Percentiles rank a stretch among this genome's conserved stretches.
Evolutionary conservation across 2,888 invertebrate species (phyloP).

Genomic region (Ectemnius continuus): DNA sequence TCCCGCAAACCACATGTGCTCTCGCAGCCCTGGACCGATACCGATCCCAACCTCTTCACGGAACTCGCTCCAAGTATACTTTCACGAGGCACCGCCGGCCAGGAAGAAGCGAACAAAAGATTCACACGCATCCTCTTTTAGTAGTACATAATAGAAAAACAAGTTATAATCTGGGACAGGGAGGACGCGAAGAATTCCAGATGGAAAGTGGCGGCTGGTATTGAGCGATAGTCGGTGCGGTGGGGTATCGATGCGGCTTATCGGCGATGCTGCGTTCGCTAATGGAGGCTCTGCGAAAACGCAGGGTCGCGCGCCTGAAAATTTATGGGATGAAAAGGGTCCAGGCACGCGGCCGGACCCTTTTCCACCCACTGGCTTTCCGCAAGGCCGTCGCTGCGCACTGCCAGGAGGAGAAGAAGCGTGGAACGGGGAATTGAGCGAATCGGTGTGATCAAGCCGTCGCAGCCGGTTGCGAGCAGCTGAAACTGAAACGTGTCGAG

Average conservation of each 20-base stretch:
- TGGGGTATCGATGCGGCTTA: constrained; percentile 70
- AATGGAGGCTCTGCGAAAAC: constrained; percentile 62
- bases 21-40: constrained; percentile 11
- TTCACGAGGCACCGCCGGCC: background rate
- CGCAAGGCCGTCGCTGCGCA: constrained; percentile 2
- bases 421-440: constrained; percentile 4
- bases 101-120: background rate
- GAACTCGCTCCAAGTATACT: background rate
- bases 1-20: constrained; percentile 23
- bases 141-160: too few relatives aligned
- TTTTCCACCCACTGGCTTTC: constrained; percentile 27
- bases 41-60: background rate
- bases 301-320: constrained; percentile 55
- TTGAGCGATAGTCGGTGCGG: constrained; percentile 17
- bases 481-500: constrained; percentile 62
- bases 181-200: too few relatives aligned
- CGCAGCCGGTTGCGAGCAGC: constrained; percentile 44
- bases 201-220: constrained; percentile 4
- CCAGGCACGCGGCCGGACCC: constrained; percentile 25
- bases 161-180: too few relatives aligned
- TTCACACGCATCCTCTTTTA: too few relatives aligned
- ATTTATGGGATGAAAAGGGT: constrained; percentile 63
- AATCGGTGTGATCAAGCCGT: constrained; percentile 26
- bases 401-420: too few relatives aligned
- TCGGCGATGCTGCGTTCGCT: constrained; percentile 67